Percentiles rank a stretch among this genome's conserved stretches.
Conservation (phyloP, 2,113 vertebrate genomes). For the Gopherus evgoodei region DNA sequence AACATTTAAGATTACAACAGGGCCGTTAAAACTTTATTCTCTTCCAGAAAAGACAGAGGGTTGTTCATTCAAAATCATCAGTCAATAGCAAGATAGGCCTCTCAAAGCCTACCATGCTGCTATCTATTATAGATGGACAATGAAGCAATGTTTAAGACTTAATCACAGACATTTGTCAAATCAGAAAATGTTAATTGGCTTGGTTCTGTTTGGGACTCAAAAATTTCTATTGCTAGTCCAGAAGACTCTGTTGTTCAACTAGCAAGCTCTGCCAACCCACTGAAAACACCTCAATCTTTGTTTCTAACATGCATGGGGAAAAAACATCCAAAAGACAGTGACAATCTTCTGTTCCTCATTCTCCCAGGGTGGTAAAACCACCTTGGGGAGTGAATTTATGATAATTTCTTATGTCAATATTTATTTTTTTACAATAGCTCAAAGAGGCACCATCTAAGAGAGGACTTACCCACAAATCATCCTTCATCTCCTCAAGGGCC, state of each 20-base stretch:
- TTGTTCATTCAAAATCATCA: neutral
- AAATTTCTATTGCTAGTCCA: neutral
- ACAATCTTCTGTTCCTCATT: conserved; percentile 11
- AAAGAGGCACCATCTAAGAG: neutral
- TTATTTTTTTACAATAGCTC: neutral
- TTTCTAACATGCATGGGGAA: conserved; percentile 46
- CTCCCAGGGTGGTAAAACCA: conserved; percentile 1
- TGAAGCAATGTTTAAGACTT: neutral
- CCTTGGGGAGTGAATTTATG: neutral
- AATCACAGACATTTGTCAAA: conserved; percentile 28
- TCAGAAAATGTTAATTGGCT: neutral
- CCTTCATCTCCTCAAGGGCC: neutral
- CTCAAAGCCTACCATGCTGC: conserved; percentile 13
- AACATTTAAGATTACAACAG: neutral
- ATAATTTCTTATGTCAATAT: conserved; percentile 18
- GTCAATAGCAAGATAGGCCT: neutral
- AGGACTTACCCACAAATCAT: neutral
- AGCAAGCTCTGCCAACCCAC: neutral
- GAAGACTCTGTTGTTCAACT: neutral
- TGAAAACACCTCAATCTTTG: neutral
- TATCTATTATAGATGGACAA: neutral
- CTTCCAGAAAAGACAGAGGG: neutral
- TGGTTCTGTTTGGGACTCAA: conserved; percentile 54
- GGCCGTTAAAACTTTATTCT: neutral
- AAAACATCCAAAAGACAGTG: conserved; percentile 9